Percentiles rank a stretch among this genome's conserved stretches.
phyloP scores from a whole-genome alignment of 2,113 vertebrate species.

The Triplophysa rosa region DNA sequence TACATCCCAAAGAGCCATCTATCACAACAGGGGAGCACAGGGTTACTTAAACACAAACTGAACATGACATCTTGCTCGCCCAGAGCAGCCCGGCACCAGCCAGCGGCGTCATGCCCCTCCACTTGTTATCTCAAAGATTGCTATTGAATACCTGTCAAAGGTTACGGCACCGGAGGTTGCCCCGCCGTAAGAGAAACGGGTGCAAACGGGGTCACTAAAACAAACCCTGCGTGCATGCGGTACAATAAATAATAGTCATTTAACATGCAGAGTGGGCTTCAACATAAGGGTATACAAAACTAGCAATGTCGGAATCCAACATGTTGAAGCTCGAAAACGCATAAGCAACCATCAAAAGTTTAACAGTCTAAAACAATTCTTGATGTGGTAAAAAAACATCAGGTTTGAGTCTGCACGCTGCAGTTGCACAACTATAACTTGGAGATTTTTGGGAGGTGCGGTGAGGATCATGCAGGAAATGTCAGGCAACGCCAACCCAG shows the following conservation, averaged over 20 bases:
- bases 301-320: too few relatives aligned
- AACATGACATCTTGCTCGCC: conserved; percentile 76
- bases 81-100: conserved; percentile 61
- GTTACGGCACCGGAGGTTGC: conserved; percentile 78
- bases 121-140: conserved; percentile 81
- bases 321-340: too few relatives aligned
- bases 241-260: neutral
- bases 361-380: too few relatives aligned
- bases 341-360: too few relatives aligned
- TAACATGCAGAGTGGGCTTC: neutral
- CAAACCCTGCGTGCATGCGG: conserved; percentile 30
- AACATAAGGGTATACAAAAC: neutral
- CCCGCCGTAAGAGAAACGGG: conserved; percentile 67
- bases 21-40: conserved; percentile 74
- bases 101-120: conserved; percentile 75
- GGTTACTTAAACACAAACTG: conserved; percentile 81
- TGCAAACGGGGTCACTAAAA: conserved; percentile 66
- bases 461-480: too few relatives aligned
- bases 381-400: too few relatives aligned
- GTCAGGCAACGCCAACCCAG: too few relatives aligned
- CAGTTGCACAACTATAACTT: too few relatives aligned
- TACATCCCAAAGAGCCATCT: conserved; percentile 76
- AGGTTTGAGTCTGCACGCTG: too few relatives aligned
- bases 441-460: too few relatives aligned
- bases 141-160: conserved; percentile 87